Evolutionary conservation across 2,888 invertebrate genomes (phyloP), one percentile per base, ranked within the genome.

Genomic region (Corbicula japonica): DNA sequence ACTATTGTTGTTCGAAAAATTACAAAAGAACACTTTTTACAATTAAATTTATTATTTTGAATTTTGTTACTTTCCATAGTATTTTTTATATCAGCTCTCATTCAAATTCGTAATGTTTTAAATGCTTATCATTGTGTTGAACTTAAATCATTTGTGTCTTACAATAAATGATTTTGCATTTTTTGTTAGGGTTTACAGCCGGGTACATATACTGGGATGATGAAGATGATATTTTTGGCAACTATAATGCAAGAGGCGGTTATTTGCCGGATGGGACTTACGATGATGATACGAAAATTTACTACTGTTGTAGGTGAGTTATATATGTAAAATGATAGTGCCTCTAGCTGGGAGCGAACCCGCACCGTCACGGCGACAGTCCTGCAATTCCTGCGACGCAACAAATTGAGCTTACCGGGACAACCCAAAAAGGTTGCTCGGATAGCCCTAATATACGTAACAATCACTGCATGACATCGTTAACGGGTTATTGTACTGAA

Each of bases 171-270:
- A n/a, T n/a, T n/a, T n/a, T n/a, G n/a, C 46, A 46, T 4, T 46
- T 21, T 34, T n/a, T n/a, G 2, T n/a, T 21, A 56, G 56, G 34
- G n/a, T 56, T 56, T 5, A 32, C 26, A 8, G 28, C 21, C 35
- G 56, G 56, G n/a, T 34, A 35, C 10, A n/a, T 56, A 28, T 56
- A 34, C 34, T 56, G 56, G 56, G 56, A 56, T 32, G 56, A 56
- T 56, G 56, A 21, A 34, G 56, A 56, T 56, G 56, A 21, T 56
- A 12, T 56, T 4, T 6, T 34, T 21, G 56, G 34, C 18, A 56
- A 56, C 34, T 8, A 56, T 21, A 28, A 56, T 56, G 56, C 32
- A 34, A 56, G 35, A 28, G 56, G 56, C 21, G 56, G 56, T 34
- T 8, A n/a, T n/a, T 56, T 56, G 35, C 56, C 56, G 5, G 56